Percentiles rank a stretch among this genome's conserved stretches.
Conservation (phyloP, 2,113 vertebrate species). For the Notechis scutatus region DNA sequence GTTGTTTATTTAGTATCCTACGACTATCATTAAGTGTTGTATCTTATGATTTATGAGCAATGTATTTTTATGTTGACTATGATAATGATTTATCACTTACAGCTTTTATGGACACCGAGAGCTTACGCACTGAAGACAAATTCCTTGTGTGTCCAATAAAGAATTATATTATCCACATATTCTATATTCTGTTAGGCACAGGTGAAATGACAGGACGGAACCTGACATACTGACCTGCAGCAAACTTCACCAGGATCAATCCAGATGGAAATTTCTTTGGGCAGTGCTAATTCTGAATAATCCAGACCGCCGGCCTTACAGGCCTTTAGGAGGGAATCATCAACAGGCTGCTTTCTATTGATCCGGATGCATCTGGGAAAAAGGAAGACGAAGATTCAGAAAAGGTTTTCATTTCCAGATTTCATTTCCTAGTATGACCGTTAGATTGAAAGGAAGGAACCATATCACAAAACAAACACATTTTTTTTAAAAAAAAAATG, state of each 20-base stretch:
- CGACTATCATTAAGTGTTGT: too few relatives aligned
- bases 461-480: background rate
- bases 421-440: too few relatives aligned
- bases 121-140: too few relatives aligned
- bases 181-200: background rate
- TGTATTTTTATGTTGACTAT: too few relatives aligned
- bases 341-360: background rate
- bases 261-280: constrained; percentile 30
- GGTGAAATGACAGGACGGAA: too few relatives aligned
- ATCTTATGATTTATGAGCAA: too few relatives aligned
- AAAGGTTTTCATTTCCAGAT: background rate
- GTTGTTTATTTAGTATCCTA: too few relatives aligned
- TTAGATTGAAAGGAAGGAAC: background rate
- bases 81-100: too few relatives aligned
- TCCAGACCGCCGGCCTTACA: background rate
- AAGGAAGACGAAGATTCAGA: background rate
- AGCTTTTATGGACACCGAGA: too few relatives aligned
- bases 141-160: too few relatives aligned
- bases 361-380: constrained; percentile 36
- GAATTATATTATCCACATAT: too few relatives aligned
- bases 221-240: constrained; percentile 8
- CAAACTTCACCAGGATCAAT: constrained; percentile 36
- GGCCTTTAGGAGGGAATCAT: background rate
- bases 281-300: background rate
- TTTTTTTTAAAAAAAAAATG: background rate